A percentile compares a stretch with the other conserved stretches of the same genome.
Evolutionary conservation across 2,797 vertebrate species (phyloP).

Genomic region (Podarcis lilfordi): DNA sequence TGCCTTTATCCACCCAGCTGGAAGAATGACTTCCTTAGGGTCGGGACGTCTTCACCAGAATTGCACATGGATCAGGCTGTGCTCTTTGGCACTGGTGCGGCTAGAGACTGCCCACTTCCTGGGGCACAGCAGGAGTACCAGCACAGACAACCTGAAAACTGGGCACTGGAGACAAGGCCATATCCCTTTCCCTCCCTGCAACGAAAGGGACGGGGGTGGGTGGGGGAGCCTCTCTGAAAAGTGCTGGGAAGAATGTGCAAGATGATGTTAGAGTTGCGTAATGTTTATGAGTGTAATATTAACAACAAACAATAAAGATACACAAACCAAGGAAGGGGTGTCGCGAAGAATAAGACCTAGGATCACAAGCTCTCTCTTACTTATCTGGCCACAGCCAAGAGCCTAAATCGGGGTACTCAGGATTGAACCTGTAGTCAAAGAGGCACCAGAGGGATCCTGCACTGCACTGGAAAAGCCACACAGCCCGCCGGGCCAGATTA

Average conservation of each 20-base stretch:
- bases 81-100: background rate
- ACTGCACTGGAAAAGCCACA: background rate
- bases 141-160: background rate
- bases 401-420: background rate
- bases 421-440: background rate
- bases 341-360: background rate
- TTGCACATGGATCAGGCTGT: background rate
- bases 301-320: background rate
- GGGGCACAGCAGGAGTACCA: background rate
- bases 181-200: background rate
- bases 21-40: background rate
- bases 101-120: background rate
- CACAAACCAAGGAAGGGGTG: background rate
- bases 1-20: background rate
- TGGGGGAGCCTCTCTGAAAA: background rate
- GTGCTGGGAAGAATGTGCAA: background rate
- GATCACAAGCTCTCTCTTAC: background rate
- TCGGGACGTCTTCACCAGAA: background rate
- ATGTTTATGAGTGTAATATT: background rate
- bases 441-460: slow-evolving; percentile 13
- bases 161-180: background rate
- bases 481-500: background rate
- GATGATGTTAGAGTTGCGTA: background rate
- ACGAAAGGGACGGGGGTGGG: background rate
- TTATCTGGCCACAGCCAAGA: background rate